Evolutionary conservation across 2,888 invertebrate species (phyloP).

Genomic region (Nezara viridula): DNA sequence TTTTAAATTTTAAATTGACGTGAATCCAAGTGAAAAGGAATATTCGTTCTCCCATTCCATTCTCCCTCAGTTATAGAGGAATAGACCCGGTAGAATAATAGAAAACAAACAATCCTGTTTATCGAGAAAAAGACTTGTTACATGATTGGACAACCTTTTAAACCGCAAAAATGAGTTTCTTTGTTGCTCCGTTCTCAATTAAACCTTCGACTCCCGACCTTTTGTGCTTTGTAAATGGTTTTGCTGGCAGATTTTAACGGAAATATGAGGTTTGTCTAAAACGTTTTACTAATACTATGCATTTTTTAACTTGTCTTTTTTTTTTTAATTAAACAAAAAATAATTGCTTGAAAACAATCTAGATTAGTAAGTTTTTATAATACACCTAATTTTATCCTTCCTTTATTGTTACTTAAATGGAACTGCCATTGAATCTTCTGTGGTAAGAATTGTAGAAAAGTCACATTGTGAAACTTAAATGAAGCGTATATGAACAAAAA

Average conservation of each 20-base stretch:
- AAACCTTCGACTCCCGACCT: not conserved
- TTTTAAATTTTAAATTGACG: not conserved
- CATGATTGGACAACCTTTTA: conserved; percentile 15
- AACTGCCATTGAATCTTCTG: too few species aligned
- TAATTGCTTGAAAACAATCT: too few species aligned
- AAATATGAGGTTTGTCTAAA: not conserved
- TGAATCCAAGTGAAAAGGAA: not conserved
- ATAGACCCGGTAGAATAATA: not conserved
- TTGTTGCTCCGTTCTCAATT: conserved; percentile 10
- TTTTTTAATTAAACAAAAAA: too few species aligned
- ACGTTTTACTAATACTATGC: not conserved
- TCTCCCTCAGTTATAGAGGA: not conserved
- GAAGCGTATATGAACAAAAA: too few species aligned
- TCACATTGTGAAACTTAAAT: too few species aligned
- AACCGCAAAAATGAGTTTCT: conserved; percentile 29
- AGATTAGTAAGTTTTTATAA: too few species aligned
- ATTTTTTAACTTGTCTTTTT: too few species aligned
- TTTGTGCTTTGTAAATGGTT: conserved; percentile 1
- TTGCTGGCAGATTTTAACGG: not conserved
- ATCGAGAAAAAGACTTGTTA: not conserved
- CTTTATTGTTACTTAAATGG: too few species aligned
- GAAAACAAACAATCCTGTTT: not conserved
- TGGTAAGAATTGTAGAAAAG: too few species aligned
- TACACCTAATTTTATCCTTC: too few species aligned
- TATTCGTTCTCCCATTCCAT: not conserved